These are phyloP conservation scores for Ivindomyrus marchei DNA, from an alignment of 2,113 vertebrate genomes.

Conservation along the genomic window DNA sequence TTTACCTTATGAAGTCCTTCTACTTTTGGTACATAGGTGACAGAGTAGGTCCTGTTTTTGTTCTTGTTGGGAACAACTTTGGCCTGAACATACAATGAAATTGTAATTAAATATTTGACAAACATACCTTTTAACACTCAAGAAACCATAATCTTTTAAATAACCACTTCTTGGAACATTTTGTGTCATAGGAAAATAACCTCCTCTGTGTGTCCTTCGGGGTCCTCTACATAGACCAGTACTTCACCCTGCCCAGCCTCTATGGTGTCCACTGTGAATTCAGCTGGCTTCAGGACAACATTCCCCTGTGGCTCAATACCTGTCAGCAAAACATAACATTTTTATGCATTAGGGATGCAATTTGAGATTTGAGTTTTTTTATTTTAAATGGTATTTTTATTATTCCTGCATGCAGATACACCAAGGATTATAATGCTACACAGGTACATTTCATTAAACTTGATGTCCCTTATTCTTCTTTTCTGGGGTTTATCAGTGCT, in stretches of 20 bases:
- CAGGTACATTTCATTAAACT: not conserved
- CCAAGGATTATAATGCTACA: not conserved
- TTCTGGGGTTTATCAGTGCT: not conserved
- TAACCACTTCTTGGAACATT: not conserved
- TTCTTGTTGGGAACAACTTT: constrained; percentile 87
- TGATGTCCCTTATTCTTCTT: not conserved
- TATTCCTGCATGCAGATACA: not conserved
- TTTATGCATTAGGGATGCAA: not conserved
- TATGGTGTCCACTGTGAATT: constrained; percentile 84
- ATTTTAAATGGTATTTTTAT: not conserved
- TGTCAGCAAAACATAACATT: constrained; percentile 28
- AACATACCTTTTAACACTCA: not conserved
- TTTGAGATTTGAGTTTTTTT: not conserved
- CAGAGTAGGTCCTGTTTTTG: constrained; percentile 77
- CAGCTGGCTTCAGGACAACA: constrained; percentile 78
- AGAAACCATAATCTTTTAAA: not conserved
- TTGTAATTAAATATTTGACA: not conserved
- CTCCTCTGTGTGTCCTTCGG: constrained; percentile 92
- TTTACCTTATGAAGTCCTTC: constrained; percentile 87
- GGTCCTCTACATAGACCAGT: constrained; percentile 88
- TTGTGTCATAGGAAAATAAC: constrained; percentile 35
- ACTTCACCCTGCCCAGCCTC: constrained; percentile 82
- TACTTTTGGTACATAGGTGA: constrained; percentile 87
- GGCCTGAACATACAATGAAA: constrained; percentile 57
- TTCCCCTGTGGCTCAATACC: constrained; percentile 89